A percentile compares a stretch with the other conserved stretches of the same genome.
phyloP scores from a whole-genome alignment of 2,797 vertebrate species.

The Tolypeutes matacus region DNA sequence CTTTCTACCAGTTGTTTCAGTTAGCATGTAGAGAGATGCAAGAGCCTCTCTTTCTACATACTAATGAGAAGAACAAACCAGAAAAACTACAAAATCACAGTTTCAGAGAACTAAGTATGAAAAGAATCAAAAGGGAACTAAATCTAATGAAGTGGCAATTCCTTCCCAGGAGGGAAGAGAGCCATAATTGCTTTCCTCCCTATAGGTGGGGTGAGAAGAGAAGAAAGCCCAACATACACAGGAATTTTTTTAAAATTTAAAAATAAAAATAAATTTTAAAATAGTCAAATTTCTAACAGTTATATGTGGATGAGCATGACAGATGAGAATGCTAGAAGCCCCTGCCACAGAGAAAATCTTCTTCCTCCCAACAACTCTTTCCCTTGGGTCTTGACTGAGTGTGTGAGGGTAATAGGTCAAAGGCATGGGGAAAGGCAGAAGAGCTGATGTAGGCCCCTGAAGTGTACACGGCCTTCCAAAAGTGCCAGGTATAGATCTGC shows the following conservation, averaged over 20 bases:
- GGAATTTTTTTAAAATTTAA: no score
- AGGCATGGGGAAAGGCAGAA: background rate
- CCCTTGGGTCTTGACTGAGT: background rate
- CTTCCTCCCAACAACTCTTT: background rate
- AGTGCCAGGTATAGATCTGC: background rate
- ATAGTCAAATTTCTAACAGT: background rate
- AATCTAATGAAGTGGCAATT: background rate
- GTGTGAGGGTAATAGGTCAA: background rate
- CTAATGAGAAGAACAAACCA: background rate
- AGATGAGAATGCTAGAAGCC: accelerated
- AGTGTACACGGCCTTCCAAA: background rate
- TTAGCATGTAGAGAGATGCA: background rate
- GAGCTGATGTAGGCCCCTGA: background rate
- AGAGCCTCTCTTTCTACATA: background rate
- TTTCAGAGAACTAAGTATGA: background rate
- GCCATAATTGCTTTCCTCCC: background rate
- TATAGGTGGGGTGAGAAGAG: background rate
- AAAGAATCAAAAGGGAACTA: background rate
- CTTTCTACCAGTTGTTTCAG: background rate
- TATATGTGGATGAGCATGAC: background rate
- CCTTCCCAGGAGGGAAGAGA: background rate
- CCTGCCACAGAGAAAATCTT: background rate
- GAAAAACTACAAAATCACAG: background rate
- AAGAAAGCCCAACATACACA: background rate
- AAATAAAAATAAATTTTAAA: no score